phyloP scores from a whole-genome alignment of 2,888 invertebrate genomes.

The Hedychridium roseum region DNA sequence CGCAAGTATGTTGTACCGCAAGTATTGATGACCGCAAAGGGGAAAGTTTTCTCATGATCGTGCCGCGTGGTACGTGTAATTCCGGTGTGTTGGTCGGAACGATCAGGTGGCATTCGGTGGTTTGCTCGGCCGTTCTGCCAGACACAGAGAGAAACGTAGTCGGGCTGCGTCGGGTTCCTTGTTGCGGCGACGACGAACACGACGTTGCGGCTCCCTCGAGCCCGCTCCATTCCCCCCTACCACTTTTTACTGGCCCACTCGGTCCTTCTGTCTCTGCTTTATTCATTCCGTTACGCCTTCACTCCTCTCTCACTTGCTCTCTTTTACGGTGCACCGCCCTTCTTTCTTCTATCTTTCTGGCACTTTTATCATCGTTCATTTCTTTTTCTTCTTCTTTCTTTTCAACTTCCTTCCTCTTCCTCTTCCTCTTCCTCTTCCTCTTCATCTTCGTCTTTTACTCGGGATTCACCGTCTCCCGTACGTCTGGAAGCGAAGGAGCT shows the following conservation, averaged over 20 bases:
- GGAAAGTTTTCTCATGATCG: constrained; percentile 5
- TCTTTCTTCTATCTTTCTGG: no score
- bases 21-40: no score
- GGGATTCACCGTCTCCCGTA: constrained; percentile 18
- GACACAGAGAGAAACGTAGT: constrained; percentile 33
- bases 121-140: constrained; percentile 47
- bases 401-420: no score
- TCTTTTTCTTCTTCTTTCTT: no score
- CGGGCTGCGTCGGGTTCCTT: constrained; percentile 43
- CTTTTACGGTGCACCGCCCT: no score
- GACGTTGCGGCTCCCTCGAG: constrained; percentile 48
- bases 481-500: constrained; percentile 31
- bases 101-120: constrained; percentile 49
- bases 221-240: constrained; percentile 8
- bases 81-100: constrained; percentile 28
- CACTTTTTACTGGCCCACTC: constrained; percentile 1
- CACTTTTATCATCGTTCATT: no score
- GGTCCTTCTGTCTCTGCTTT: constrained; percentile 18
- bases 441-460: no score
- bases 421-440: no score
- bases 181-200: constrained; percentile 51
- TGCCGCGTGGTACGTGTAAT: constrained; percentile 27
- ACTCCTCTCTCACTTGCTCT: constrained; percentile 22
- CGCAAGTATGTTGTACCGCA: no score
- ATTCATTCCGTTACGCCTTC: constrained; percentile 14